phyloP scores from a whole-genome alignment of 2,888 invertebrate species.

The Apocheima hispidaria region DNA sequence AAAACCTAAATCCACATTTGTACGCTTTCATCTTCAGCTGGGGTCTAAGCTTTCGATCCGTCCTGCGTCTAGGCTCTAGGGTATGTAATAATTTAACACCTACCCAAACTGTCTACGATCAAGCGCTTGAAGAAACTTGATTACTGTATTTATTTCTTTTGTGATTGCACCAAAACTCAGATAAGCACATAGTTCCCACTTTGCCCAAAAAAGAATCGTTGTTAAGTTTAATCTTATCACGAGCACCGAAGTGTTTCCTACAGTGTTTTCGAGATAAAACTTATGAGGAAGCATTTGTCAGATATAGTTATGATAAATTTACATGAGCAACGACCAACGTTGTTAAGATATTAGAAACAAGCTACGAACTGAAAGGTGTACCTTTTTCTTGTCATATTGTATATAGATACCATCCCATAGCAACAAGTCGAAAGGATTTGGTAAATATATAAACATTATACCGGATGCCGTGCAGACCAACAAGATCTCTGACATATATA shows the following conservation, averaged over 20 bases:
- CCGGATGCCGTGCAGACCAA: too few relatives aligned
- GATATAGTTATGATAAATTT: slow-evolving; percentile 33
- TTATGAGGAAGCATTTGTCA: slow-evolving; percentile 41
- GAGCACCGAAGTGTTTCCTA: slow-evolving; percentile 43
- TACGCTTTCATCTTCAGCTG: too few relatives aligned
- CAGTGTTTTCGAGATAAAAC: slow-evolving; percentile 39
- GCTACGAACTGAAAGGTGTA: neutral
- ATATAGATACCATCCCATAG: neutral
- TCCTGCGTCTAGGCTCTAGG: too few relatives aligned
- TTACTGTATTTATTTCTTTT: slow-evolving; percentile 14
- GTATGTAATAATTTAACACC: too few relatives aligned
- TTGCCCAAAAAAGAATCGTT: slow-evolving; percentile 67
- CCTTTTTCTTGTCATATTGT: neutral
- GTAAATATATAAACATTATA: too few relatives aligned
- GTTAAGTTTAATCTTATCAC: slow-evolving; percentile 68
- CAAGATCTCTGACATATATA: too few relatives aligned
- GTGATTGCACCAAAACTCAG: slow-evolving; percentile 20
- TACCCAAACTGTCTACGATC: too few relatives aligned
- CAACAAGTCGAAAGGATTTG: neutral
- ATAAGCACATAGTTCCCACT: slow-evolving; percentile 37
- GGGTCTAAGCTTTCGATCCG: too few relatives aligned
- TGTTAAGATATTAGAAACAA: slow-evolving; percentile 20
- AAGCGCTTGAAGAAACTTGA: neutral
- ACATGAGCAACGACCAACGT: slow-evolving; percentile 29
- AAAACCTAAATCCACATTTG: too few relatives aligned